Base-by-base conservation (phyloP, 2,888 invertebrate genomes). In the Drosophila kokeensis region DNA sequence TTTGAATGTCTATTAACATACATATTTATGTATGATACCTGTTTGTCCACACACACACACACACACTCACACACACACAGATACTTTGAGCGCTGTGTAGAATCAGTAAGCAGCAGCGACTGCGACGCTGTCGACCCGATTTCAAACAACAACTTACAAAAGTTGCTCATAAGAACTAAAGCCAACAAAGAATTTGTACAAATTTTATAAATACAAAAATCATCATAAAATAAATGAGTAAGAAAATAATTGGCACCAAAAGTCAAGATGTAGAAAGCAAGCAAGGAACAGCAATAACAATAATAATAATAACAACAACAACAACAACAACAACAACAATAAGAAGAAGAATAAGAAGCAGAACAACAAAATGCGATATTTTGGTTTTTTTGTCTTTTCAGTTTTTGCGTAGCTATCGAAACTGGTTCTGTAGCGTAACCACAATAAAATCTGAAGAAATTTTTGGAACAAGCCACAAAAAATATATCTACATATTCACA, bases 81-180 rank as follows among this genome's bases (percentile, higher is more conserved):
- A 48, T 61, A 65, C 58, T 62, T 38, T 42, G 38, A 58, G 74
- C 49, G 61, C 55, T 85, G 75, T 71, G 60, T 80, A 81, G 89
- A 89, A 85, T 85, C 76, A 82, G 75, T 82, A 83, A 83, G 58
- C 87, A 83, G 58, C 87, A 83, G 82, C 32, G 68, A 73, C 71
- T 61, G 74, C 72, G 64, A 58, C 58, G 60, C 68, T 45, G 75
- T 54, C 83, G 83, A 81, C 87, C 86, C 79, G 86, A 84, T 88
- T 88, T 84, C 67, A 64, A 81, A 45, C 55, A 62, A 65, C 73
- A 76, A 69, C 61, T 54, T 50, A 73, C 42, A 62, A 68, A 74
- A 76, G 59, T 53, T 65, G 68, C 48, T 65, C 58, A 42, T 50
- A 79, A 61, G 61, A 75, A 60, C 38, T 49, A 59, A 62, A 64